Base-by-base conservation (phyloP, 2,113 vertebrate genomes). In the Mustela nigripes region DNA sequence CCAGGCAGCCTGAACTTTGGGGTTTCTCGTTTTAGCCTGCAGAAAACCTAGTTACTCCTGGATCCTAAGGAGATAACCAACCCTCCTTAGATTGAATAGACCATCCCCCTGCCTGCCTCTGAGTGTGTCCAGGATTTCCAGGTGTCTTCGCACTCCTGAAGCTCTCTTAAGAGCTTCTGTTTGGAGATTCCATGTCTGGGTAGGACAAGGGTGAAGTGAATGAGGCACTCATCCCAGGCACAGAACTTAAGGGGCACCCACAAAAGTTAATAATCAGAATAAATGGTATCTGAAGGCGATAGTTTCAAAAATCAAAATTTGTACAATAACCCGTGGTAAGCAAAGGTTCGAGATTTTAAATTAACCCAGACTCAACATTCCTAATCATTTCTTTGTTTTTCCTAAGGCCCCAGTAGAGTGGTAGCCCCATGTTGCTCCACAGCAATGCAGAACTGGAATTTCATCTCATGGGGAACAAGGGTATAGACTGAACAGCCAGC, bases 351-450 rank as follows among this genome's bases (percentile, higher is more conserved):
- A 50, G 58, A 36, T 78, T 71, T 53, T 56, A 76, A 89, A 36
- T 42, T 45, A 69, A 48, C 22, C 33, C 6, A 56, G 3, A 2
- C 67, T 22, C 22, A 39, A 0, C 36, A 5, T 39, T 14, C 28
- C 18, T 14, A 33, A 16, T 33, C 14, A 0, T 56, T 65, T 36
- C 19, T 42, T 48, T 84, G 11, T 24, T 78, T 36, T 16, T 3
- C 42, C 33, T 58, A 18, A 10, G 15, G 39, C 50, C 63, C 24
- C 16, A 50, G 2, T 7, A 45, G 10, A 1, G 5, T 28, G 15
- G n/a, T 26, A 67, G 12, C 9, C 4, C 3, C 33, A 0, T 1
- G 0, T 14, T 69, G 1, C 18, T 21, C 11, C 6, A 31, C 15
- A 24, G 36, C 2, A 18, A 31, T 18, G 7, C 26, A 74, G 26